Evolutionary conservation across 2,797 vertebrate species (phyloP), one percentile per base, ranked within the genome.

Genomic region (Rhodeus uyekii): DNA sequence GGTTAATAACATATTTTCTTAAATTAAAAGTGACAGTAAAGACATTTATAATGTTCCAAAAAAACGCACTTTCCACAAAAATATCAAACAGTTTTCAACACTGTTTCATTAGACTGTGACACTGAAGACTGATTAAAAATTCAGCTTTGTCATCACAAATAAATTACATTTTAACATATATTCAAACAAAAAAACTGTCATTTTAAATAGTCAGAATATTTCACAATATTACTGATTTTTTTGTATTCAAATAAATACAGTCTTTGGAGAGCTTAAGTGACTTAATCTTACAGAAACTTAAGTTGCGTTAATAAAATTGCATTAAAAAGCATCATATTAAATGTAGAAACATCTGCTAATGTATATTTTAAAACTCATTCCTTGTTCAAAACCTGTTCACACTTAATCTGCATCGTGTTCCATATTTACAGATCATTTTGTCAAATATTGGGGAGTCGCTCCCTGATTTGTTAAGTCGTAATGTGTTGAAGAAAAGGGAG

Each of bases 381-480:
- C 44, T 53, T 22, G 34, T 38, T 27, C n/a, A n/a, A 48, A 6
- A 22, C 10, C 14, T 53, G 55, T 18, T 78, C 67, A 38, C 18
- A 9, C 13, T 32, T 63, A 16, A 18, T n/a, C 1, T 38, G 12
- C 36, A 60, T 53, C 58, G n/a, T 55, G 9, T 50, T 50, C 10
- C 6, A 39, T 74, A 2, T 75, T 16, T 55, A n/a, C 69, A 92
- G 91, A 75, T 63, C 1, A 88, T 87, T 42, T 79, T 92, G 39
- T 80, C 78, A 19, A 84, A 85, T 42, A 91, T 95, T 1, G 90
- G 95, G 14, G 94, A 95, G 89, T 85, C 90, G 19, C 84, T 95
- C 42, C 86, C 87, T 16, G 58, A 86, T 64, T 92, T 96, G 0
- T 89, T 95, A 67, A 89, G 86, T 82, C 93, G 87, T 83, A 92